A percentile compares a stretch with the other conserved stretches of the same genome.
Evolutionary conservation across 1,140 invertebrate species (phyloP).

Genomic region (Mactra quadrangularis): DNA sequence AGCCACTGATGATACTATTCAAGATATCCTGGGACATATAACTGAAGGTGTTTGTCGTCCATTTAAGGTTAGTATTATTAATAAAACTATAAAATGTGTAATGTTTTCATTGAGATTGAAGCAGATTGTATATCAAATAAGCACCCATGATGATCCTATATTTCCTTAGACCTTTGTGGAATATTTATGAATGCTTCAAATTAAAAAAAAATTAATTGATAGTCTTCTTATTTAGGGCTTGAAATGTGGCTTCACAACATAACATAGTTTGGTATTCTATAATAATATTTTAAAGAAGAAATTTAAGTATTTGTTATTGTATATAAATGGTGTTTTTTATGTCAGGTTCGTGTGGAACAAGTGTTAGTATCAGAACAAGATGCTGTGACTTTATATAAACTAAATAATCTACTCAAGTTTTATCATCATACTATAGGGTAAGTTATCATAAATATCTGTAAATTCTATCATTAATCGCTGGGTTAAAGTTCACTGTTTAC

Average conservation of each 20-base stretch:
- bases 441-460: constrained; percentile 77
- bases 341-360: constrained; percentile 92
- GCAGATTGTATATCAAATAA: too few relatives aligned
- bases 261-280: too few relatives aligned
- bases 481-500: neutral
- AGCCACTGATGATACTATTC: constrained; percentile 86
- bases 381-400: constrained; percentile 92
- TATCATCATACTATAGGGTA: constrained; percentile 92
- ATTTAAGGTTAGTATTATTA: constrained; percentile 87
- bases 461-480: neutral
- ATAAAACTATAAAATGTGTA: neutral
- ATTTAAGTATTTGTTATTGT: too few relatives aligned
- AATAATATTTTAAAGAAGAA: too few relatives aligned
- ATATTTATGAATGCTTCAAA: too few relatives aligned
- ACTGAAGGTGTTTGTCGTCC: constrained; percentile 96
- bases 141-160: too few relatives aligned
- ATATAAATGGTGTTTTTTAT: neutral
- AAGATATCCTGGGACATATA: constrained; percentile 87
- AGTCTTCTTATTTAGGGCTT: too few relatives aligned
- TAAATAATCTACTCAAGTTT: constrained; percentile 94
- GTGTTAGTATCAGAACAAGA: constrained; percentile 93
- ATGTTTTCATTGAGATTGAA: too few relatives aligned
- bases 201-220: too few relatives aligned
- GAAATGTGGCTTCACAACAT: too few relatives aligned
- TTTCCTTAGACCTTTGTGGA: too few relatives aligned